These are phyloP conservation scores for Chalcosyrphus nemorum DNA, from an alignment of 2,888 invertebrate species.

Conservation along the genomic window DNA sequence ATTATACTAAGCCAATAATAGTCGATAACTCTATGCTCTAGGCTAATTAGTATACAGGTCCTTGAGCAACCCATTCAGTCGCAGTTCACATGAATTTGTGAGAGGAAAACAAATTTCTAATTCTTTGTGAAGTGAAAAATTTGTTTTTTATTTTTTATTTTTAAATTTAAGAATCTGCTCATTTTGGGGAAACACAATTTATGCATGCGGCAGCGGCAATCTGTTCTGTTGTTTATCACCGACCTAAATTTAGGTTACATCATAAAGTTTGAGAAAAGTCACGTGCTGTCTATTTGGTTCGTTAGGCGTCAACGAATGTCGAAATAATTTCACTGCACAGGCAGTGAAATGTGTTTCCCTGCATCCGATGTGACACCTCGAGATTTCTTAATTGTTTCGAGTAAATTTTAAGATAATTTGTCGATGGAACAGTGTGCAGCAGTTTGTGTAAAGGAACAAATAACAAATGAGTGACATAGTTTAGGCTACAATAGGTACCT, in stretches of 20 bases:
- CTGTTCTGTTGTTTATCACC: conserved; percentile 18
- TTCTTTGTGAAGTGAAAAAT: neutral
- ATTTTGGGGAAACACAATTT: neutral
- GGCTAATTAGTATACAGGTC: conserved; percentile 4
- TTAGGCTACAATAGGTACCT: too few relatives aligned
- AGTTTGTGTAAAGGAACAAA: neutral
- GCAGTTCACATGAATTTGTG: neutral
- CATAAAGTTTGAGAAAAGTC: conserved; percentile 21
- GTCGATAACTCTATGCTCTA: neutral
- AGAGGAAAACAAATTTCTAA: neutral
- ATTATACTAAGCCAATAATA: neutral
- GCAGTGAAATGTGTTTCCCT: conserved; percentile 8
- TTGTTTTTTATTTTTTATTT: too few relatives aligned
- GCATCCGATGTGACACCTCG: conserved; percentile 18
- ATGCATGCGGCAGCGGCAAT: too few relatives aligned
- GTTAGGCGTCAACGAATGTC: conserved; percentile 8
- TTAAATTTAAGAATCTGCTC: neutral
- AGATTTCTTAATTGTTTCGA: conserved; percentile 14
- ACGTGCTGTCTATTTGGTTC: conserved; percentile 13
- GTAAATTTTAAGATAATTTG: conserved; percentile 12
- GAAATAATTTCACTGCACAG: neutral
- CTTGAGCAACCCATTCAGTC: neutral
- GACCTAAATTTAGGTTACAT: neutral
- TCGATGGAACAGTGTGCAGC: neutral
- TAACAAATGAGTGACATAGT: neutral